Base-by-base conservation (phyloP, 2,888 invertebrate species). In the Gymnosoma rotundatum region DNA sequence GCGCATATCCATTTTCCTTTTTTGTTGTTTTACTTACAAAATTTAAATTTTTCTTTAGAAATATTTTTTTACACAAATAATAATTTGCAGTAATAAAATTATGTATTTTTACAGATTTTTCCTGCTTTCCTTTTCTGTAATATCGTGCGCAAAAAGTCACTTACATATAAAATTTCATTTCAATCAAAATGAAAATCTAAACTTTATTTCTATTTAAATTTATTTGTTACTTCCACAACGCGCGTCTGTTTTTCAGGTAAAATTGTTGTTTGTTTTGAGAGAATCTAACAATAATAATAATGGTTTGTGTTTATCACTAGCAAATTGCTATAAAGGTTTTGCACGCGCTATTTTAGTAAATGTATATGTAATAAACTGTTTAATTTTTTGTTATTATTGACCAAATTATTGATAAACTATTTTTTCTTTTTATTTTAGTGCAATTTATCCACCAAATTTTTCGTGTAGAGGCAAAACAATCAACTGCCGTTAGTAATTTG, bases 1-100 rank as follows among this genome's bases (percentile, higher is more conserved):
- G 66, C 85, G 87, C 45, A 89, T 76, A 63, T 89, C 89, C 89
- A 90, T 86, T 54, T 70, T 25, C 21, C 32, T 80, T 61, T 72
- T 14, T 5, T 6, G 2, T 52, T 38, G 21, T 72, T 50, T 50
- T 73, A 16, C 48, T n/a, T 32, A 67, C 12, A 58, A 56, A 52
- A 52, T 10, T 52, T 45, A n/a, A 48, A 32, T 61, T 21, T 25
- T 5, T 16, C 12, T 42, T 38, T 20, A n/a, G 0, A 72, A 36
- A 9, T 50, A 12, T 6, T 63, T 21, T 38, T 45, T 50, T 18
- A 20, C 48, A 48, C 32, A 32, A 32, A 32, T 32, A 32, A 7
- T 32, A 32, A 32, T 32, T 32, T 32, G 45, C 21, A 25, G 4
- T 32, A 63, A 14, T 18, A 21, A n/a, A 16, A 67, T 67, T 36